These are phyloP conservation scores for Panurus biarmicus DNA, from an alignment of 2,113 vertebrate genomes.

Conservation along the genomic window DNA sequence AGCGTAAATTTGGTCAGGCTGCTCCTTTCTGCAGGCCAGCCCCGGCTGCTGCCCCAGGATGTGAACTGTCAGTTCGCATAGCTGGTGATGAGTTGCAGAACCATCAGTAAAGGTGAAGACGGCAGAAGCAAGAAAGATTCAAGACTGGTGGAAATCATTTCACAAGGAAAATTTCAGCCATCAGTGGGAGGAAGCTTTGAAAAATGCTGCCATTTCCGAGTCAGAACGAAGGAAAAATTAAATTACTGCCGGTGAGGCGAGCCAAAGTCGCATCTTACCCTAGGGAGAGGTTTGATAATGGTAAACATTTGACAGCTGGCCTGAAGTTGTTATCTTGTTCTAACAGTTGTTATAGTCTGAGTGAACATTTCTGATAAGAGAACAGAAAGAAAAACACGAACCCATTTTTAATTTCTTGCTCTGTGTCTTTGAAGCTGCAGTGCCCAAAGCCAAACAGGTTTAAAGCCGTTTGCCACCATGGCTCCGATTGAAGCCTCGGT, in stretches of 20 bases:
- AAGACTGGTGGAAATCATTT: conserved; percentile 82
- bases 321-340: conserved; percentile 79
- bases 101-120: conserved; percentile 95
- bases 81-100: conserved; percentile 92
- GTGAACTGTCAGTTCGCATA: conserved; percentile 98
- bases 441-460: conserved; percentile 62
- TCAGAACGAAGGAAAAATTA: conserved; percentile 81
- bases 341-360: conserved; percentile 78
- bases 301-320: conserved; percentile 84
- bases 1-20: conserved; percentile 84
- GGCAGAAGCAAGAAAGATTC: conserved; percentile 80
- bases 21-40: conserved; percentile 89
- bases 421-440: conserved; percentile 29
- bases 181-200: conserved; percentile 76
- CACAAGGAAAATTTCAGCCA: conserved; percentile 80
- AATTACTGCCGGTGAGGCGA: conserved; percentile 81
- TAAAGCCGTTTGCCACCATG: conserved; percentile 35
- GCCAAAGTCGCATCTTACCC: conserved; percentile 80
- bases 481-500: neutral
- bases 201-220: conserved; percentile 82
- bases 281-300: conserved; percentile 79
- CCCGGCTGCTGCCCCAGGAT: conserved; percentile 89
- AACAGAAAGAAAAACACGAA: conserved; percentile 66
- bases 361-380: conserved; percentile 78
- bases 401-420: conserved; percentile 67